Evolutionary conservation across 1,140 invertebrate species (phyloP).

Genomic region (Saccostrea cuccullata): DNA sequence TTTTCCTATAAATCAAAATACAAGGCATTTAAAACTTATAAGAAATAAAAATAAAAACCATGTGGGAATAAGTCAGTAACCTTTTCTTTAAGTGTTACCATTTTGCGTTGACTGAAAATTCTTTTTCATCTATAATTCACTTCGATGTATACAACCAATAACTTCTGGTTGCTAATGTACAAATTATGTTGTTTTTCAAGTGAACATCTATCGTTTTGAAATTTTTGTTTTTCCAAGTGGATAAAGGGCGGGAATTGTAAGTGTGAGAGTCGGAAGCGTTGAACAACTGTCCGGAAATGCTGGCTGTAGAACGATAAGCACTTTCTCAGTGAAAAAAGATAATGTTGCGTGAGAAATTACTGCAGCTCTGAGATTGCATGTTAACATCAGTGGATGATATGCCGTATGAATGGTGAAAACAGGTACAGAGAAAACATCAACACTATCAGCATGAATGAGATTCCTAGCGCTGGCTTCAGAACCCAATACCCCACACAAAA

Average conservation of each 20-base stretch:
- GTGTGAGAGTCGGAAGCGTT: conserved; percentile 27
- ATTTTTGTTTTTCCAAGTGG: conserved; percentile 7
- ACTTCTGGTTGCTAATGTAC: neutral
- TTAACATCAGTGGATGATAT: neutral
- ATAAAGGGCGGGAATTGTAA: neutral
- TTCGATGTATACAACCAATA: conserved; percentile 14
- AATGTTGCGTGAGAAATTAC: conserved; percentile 24
- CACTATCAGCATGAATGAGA: conserved; percentile 16
- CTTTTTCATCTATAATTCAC: conserved; percentile 9
- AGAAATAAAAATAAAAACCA: neutral
- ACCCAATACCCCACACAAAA: neutral
- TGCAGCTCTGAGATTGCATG: neutral
- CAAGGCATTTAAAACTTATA: neutral
- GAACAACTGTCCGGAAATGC: conserved; percentile 36
- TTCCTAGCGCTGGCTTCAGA: neutral
- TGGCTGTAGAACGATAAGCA: conserved; percentile 28
- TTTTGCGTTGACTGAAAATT: neutral
- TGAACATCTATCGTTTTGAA: conserved; percentile 17
- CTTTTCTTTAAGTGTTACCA: neutral
- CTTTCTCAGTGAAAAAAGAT: conserved; percentile 33
- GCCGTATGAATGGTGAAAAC: conserved; percentile 11
- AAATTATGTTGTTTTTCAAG: conserved; percentile 29
- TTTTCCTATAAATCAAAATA: neutral
- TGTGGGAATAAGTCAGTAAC: neutral
- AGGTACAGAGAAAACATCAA: conserved; percentile 1